Evolutionary conservation across 2,888 invertebrate species (phyloP).

Genomic region (Amphipyra tragopoginis): DNA sequence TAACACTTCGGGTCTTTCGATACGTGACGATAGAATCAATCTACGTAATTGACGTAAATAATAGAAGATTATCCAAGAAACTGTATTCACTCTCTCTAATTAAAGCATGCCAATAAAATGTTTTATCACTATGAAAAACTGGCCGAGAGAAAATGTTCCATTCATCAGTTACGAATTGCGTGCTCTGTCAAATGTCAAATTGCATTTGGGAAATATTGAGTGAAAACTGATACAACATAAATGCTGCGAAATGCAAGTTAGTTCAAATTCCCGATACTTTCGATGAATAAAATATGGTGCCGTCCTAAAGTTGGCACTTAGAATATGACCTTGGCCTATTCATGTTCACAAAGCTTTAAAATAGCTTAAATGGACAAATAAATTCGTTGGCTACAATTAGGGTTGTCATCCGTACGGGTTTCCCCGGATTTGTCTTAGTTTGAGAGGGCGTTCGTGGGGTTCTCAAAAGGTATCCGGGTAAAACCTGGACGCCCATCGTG

Average conservation of each 20-base stretch:
- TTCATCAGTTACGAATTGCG: constrained; percentile 34
- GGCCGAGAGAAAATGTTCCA: constrained; percentile 24
- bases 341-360: constrained; percentile 15
- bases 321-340: constrained; percentile 26
- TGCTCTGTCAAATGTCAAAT: constrained; percentile 52
- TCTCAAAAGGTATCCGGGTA: too few relatives aligned
- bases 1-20: background rate
- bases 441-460: too few relatives aligned
- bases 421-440: too few relatives aligned
- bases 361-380: constrained; percentile 17
- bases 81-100: constrained; percentile 35
- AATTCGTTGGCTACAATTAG: too few relatives aligned
- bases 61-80: constrained; percentile 24
- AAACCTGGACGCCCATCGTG: too few relatives aligned
- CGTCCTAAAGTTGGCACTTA: constrained; percentile 4
- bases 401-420: too few relatives aligned
- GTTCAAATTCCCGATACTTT: constrained; percentile 8
- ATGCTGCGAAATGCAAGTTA: background rate
- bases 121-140: constrained; percentile 31
- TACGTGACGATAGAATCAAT: constrained; percentile 20
- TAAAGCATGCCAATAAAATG: constrained; percentile 30
- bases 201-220: constrained; percentile 18
- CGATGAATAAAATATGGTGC: constrained; percentile 24
- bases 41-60: constrained; percentile 27
- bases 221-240: constrained; percentile 1